These are phyloP conservation scores for Channa maculata DNA, from an alignment of 2,113 vertebrate genomes.

Conservation along the genomic window DNA sequence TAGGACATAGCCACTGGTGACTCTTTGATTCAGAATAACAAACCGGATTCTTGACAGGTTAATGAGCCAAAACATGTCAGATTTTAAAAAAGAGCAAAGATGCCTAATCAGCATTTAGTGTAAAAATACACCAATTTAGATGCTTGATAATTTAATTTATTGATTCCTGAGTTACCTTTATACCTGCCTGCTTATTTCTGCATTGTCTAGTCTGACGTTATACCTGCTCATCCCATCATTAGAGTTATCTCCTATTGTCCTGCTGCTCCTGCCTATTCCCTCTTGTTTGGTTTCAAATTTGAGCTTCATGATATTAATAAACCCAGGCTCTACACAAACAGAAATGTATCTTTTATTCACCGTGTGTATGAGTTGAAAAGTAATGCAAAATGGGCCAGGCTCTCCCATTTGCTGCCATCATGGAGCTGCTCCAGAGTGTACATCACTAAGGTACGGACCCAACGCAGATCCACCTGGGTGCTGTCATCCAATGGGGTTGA, in stretches of 20 bases:
- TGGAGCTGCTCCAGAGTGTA: slow-evolving; percentile 90
- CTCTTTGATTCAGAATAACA: not conserved
- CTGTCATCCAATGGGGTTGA: slow-evolving; percentile 86
- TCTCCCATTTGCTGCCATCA: slow-evolving; percentile 90
- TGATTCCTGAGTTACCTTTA: too few species aligned
- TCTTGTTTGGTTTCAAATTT: too few species aligned
- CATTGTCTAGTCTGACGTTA: too few species aligned
- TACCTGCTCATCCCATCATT: too few species aligned
- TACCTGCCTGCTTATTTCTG: too few species aligned
- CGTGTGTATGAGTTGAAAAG: slow-evolving; percentile 88
- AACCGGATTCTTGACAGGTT: not conserved
- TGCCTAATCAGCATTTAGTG: too few species aligned
- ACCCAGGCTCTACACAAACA: not conserved
- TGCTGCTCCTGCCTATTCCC: too few species aligned
- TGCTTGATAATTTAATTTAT: too few species aligned
- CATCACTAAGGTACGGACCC: slow-evolving; percentile 86
- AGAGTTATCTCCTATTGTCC: too few species aligned
- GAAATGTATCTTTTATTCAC: slow-evolving; percentile 39
- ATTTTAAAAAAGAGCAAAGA: not conserved
- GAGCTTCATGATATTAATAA: too few species aligned
- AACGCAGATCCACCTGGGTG: slow-evolving; percentile 87
- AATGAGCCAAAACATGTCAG: not conserved
- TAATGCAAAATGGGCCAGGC: slow-evolving; percentile 88
- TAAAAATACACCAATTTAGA: too few species aligned
- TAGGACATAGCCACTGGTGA: too few species aligned